phyloP scores from a whole-genome alignment of 2,888 invertebrate genomes.

The Macaria liturata region DNA sequence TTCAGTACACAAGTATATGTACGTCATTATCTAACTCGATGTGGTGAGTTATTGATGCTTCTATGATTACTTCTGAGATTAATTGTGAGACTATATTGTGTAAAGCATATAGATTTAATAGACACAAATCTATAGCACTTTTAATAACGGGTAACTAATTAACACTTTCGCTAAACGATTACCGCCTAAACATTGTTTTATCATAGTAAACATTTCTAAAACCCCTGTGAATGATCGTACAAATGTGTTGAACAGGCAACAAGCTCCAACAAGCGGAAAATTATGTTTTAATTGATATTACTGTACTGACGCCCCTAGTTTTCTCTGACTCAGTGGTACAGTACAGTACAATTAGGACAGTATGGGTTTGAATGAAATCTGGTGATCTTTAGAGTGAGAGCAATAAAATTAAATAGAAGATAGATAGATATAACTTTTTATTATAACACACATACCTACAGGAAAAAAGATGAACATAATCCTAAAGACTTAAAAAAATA shows the following conservation, averaged over 20 bases:
- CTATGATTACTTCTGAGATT: no score
- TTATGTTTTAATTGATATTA: conserved; percentile 44
- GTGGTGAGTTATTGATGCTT: no score
- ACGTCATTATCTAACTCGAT: no score
- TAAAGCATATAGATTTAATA: no score
- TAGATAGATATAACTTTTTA: neutral
- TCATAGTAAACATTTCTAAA: conserved; percentile 22
- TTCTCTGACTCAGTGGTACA: conserved; percentile 59
- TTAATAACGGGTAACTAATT: neutral
- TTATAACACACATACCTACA: neutral
- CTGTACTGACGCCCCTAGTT: conserved; percentile 72
- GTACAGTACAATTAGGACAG: conserved; percentile 35
- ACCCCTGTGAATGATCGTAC: conserved; percentile 37
- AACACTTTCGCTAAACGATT: conserved; percentile 20
- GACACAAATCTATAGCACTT: no score
- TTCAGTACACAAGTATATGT: no score
- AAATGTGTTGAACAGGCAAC: conserved; percentile 48
- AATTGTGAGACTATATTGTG: no score
- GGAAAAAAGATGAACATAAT: no score
- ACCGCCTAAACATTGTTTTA: neutral
- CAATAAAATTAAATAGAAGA: no score
- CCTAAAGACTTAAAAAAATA: no score
- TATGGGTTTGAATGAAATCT: conserved; percentile 5
- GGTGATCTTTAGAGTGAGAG: no score
- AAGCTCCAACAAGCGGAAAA: conserved; percentile 63